These are phyloP conservation scores for Phycodurus eques DNA, from an alignment of 2,113 vertebrate species.

Conservation along the genomic window DNA sequence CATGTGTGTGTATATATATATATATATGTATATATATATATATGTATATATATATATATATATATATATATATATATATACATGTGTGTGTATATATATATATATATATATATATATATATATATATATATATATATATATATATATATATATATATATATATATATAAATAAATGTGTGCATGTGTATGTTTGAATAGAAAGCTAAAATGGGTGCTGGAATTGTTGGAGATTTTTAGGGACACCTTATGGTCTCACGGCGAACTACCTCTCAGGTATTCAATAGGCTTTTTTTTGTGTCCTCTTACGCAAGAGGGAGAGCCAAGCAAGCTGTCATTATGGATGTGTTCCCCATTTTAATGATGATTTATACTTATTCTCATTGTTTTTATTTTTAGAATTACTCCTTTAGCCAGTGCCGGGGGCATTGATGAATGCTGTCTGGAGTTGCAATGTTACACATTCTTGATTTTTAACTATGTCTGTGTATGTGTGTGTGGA, in stretches of 20 bases:
- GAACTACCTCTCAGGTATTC: constrained; percentile 76
- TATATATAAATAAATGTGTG: no score
- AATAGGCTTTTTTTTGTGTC: constrained; percentile 59
- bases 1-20: no score
- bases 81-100: no score
- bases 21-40: no score
- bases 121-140: no score
- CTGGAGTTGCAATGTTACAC: constrained; percentile 70
- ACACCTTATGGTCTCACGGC: constrained; percentile 48
- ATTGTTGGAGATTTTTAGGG: constrained; percentile 56
- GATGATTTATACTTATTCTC: constrained; percentile 25
- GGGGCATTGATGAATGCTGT: constrained; percentile 61
- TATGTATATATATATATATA: no score
- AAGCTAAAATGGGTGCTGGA: constrained; percentile 43
- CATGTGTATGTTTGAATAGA: constrained; percentile 17
- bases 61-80: no score
- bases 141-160: no score
- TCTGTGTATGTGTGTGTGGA: constrained; percentile 12
- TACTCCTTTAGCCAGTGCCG: constrained; percentile 65
- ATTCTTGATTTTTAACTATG: constrained; percentile 56
- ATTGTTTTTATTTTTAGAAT: constrained; percentile 46
- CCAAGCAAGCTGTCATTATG: constrained; percentile 56
- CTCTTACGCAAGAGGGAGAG: constrained; percentile 45
- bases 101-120: no score
- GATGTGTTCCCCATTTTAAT: constrained; percentile 52